Conservation (phyloP, 1,140 invertebrate species). For the Pachypsylla venusta region DNA sequence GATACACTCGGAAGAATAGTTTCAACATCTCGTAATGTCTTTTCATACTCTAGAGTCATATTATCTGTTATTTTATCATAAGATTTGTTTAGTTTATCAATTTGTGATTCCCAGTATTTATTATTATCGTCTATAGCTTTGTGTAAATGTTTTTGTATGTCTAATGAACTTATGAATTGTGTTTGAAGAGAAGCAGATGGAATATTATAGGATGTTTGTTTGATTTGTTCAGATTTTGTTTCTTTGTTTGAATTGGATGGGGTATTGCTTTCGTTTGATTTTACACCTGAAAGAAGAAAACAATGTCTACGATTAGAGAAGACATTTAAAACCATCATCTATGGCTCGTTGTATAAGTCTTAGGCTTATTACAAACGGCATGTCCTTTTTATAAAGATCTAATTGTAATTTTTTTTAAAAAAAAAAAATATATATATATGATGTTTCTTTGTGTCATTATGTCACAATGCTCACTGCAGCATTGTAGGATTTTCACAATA, state of each 20-base stretch:
- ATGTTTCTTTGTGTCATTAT: too few species aligned
- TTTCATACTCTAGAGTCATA: slow-evolving; percentile 16
- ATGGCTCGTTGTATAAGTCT: too few species aligned
- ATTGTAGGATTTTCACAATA: too few species aligned
- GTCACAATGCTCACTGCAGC: too few species aligned
- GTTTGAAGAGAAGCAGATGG: background rate
- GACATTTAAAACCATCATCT: too few species aligned
- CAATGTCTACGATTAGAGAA: too few species aligned
- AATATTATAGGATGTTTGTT: background rate
- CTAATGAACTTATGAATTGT: background rate
- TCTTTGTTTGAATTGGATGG: background rate
- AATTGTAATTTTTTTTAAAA: too few species aligned
- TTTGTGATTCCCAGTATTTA: background rate
- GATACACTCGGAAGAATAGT: slow-evolving; percentile 11
- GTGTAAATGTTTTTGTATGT: slow-evolving; percentile 2
- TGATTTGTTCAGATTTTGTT: background rate
- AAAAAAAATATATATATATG: too few species aligned
- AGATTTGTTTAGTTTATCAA: background rate
- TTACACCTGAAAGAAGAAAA: too few species aligned
- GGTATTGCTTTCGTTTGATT: background rate
- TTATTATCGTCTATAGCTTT: slow-evolving; percentile 9
- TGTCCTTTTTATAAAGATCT: too few species aligned
- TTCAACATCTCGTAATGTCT: slow-evolving; percentile 13
- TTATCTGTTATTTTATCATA: slow-evolving; percentile 1
- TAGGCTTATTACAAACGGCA: too few species aligned